A percentile compares a stretch with the other conserved stretches of the same genome.
Evolutionary conservation across 2,797 vertebrate genomes (phyloP).

Genomic region (Macropodus opercularis): DNA sequence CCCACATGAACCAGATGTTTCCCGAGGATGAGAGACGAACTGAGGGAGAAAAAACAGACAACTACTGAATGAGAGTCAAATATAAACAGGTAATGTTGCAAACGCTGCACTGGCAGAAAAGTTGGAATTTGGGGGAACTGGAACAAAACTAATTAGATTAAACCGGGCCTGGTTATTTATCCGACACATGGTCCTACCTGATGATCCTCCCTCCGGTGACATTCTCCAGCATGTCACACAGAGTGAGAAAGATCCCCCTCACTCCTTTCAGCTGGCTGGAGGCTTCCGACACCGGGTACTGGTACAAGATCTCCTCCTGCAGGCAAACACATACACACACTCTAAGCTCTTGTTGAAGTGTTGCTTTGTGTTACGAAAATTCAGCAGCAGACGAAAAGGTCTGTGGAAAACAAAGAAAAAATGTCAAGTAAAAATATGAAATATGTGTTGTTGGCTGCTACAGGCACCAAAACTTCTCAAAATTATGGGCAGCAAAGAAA

Average conservation of each 20-base stretch:
- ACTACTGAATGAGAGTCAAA: background rate
- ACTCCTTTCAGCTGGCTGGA: conserved; percentile 91
- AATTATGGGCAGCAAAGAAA: conserved; percentile 18
- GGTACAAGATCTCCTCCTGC: conserved; percentile 95
- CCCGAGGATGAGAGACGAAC: conserved; percentile 90
- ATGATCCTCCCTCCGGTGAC: conserved; percentile 90
- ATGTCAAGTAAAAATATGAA: conserved; percentile 29
- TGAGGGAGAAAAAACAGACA: conserved; percentile 56
- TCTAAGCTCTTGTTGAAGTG: background rate
- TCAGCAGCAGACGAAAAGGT: background rate
- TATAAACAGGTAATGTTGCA: background rate
- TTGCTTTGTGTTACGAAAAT: conserved; percentile 1
- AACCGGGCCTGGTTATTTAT: too few relatives aligned
- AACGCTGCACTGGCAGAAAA: conserved; percentile 1
- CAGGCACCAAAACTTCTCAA: conserved; percentile 10
- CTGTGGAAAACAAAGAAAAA: conserved; percentile 31
- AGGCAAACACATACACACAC: conserved; percentile 14
- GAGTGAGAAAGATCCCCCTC: conserved; percentile 94
- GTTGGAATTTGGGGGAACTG: too few relatives aligned
- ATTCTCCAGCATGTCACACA: conserved; percentile 95
- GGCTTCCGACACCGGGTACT: conserved; percentile 90
- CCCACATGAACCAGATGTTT: conserved; percentile 91
- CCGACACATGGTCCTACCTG: conserved; percentile 79
- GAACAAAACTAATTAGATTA: background rate
- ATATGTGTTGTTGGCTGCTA: conserved; percentile 25